Conservation (phyloP, 2,888 invertebrate species). For the Pterobdella sp. region DNA sequence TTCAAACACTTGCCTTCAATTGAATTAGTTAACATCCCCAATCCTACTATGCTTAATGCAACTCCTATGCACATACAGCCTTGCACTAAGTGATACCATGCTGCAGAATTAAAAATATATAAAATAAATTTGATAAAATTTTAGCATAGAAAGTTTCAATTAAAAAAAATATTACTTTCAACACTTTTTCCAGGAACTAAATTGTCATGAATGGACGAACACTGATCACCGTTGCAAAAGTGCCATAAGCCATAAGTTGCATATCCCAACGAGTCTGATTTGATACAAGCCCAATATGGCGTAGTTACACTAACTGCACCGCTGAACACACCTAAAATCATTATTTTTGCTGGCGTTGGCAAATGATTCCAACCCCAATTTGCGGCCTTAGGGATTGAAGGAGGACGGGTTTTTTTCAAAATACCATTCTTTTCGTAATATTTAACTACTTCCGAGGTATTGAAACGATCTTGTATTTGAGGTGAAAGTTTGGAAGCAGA, state of each 20-base stretch:
- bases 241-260: constrained; percentile 37
- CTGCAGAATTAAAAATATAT: background rate
- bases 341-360: constrained; percentile 31
- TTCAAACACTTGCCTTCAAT: constrained; percentile 29
- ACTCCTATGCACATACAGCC: constrained; percentile 34
- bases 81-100: constrained; percentile 35
- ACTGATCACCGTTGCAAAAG: constrained; percentile 32
- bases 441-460: background rate
- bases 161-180: constrained; percentile 27
- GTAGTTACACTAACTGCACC: constrained; percentile 33
- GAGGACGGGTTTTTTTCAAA: constrained; percentile 7
- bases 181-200: constrained; percentile 34
- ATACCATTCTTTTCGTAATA: background rate
- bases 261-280: constrained; percentile 19
- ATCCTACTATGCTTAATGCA: constrained; percentile 31
- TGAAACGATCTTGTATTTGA: background rate
- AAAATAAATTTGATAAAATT: background rate
- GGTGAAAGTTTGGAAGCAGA: background rate
- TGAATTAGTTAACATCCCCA: constrained; percentile 31
- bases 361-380: constrained; percentile 34
- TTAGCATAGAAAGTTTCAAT: background rate
- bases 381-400: constrained; percentile 30
- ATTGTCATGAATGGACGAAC: constrained; percentile 37
- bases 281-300: constrained; percentile 36
- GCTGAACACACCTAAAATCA: constrained; percentile 31